Conservation (phyloP, 2,113 vertebrate species). For the Campylomormyrus tamandua region DNA sequence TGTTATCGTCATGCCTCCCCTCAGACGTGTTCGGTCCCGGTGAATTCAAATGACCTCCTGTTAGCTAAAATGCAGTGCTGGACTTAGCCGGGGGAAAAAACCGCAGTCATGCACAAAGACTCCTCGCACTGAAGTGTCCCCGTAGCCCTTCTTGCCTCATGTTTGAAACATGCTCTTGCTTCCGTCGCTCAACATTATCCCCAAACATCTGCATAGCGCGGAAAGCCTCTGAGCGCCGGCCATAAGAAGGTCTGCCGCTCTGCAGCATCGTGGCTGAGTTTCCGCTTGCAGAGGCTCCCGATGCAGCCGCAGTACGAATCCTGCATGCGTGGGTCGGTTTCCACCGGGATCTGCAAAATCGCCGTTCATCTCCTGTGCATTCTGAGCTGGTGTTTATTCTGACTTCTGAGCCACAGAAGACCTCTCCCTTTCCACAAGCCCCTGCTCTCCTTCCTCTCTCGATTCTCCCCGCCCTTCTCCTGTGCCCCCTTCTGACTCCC, state of each 20-base stretch:
- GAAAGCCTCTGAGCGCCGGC: not conserved
- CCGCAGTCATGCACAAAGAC: not conserved
- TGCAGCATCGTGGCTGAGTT: not conserved
- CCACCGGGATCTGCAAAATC: not conserved
- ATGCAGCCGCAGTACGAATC: not conserved
- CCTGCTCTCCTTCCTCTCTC: not conserved
- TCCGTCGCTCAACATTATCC: not conserved
- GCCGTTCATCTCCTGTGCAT: not conserved
- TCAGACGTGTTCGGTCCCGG: not conserved
- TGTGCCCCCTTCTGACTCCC: not conserved
- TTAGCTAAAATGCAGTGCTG: not conserved
- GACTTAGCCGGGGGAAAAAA: not conserved
- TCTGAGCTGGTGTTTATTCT: not conserved
- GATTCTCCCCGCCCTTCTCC: not conserved
- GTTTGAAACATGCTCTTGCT: conserved; percentile 5
- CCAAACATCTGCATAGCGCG: not conserved
- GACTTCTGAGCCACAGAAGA: not conserved
- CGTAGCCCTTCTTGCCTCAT: not conserved
- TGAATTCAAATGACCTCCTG: not conserved
- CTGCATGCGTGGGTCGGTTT: not conserved
- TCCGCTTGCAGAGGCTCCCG: not conserved
- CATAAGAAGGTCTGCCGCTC: not conserved
- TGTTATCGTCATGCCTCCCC: not conserved
- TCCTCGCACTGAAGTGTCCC: not conserved
- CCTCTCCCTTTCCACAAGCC: not conserved